phyloP scores from a whole-genome alignment of 2,888 invertebrate genomes.

The Ypsolopha scabrella region DNA sequence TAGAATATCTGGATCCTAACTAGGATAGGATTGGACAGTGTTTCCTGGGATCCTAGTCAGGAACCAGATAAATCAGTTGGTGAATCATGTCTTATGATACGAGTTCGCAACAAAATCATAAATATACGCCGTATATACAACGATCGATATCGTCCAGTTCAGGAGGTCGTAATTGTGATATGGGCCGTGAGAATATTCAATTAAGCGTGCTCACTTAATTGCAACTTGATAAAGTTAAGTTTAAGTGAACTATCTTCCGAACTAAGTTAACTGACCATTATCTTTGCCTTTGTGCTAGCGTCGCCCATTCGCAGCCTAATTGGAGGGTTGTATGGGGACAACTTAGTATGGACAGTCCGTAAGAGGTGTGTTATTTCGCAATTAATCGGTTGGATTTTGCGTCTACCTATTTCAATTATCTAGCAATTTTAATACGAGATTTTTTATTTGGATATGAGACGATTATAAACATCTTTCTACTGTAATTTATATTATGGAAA shows the following conservation, averaged over 20 bases:
- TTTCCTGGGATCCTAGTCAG: too few species aligned
- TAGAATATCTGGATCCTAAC: too few species aligned
- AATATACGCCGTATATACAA: neutral
- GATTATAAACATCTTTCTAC: too few species aligned
- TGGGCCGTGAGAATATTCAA: constrained; percentile 65
- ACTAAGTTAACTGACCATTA: constrained; percentile 70
- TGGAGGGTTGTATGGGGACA: constrained; percentile 31
- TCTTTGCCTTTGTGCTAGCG: constrained; percentile 64
- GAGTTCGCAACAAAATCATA: neutral
- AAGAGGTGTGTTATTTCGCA: too few species aligned
- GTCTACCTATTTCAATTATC: too few species aligned
- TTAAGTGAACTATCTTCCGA: constrained; percentile 68
- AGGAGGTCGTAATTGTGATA: constrained; percentile 59
- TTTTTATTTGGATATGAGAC: too few species aligned
- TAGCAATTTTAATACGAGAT: too few species aligned
- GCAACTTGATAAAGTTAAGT: constrained; percentile 66
- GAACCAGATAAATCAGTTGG: too few species aligned
- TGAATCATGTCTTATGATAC: too few species aligned
- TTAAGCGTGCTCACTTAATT: constrained; percentile 62
- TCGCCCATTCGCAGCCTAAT: constrained; percentile 51
- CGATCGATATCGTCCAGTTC: constrained; percentile 53
- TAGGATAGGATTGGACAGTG: too few species aligned
- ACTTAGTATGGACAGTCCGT: constrained; percentile 22
- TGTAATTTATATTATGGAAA: too few species aligned
- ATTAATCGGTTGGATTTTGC: too few species aligned